Evolutionary conservation across 2,113 vertebrate genomes (phyloP), one percentile per base, ranked within the genome.

Genomic region (Chionis minor): DNA sequence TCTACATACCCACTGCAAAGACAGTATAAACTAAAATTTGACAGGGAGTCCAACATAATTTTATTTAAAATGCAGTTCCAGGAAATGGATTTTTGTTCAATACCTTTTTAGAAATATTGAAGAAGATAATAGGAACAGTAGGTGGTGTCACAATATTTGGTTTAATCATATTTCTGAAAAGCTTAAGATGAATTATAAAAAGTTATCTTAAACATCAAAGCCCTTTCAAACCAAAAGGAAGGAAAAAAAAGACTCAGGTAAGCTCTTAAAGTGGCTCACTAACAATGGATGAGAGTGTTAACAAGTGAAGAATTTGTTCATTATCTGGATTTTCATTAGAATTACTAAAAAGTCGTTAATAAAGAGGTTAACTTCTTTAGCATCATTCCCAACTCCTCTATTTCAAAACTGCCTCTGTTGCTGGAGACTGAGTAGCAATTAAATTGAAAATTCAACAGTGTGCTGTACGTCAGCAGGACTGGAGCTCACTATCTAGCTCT

Each of bases 1-100:
- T 92, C 91, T 91, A 83, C 81, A 87, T 93, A 92, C 38, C 93
- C 63, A 91, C 84, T 66, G 62, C 75, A 95, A 91, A 85, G 88
- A 81, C 42, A 62, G 75, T 45, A 70, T 55, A 81, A 88, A 81
- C 88, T 86, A 95, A 58, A 92, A 91, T 80, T 80, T 91, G 93
- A 87, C 71, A 86, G 91, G 67, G 70, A 84, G 49, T 67, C 74
- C 87, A 85, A 91, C 8, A 32, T 30, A 85, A 63, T 59, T 77
- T 40, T 6, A 87, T 59, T 70, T 69, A 94, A 91, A 86, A 86
- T 32, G 26, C 61, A 70, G 55, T 79, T 70, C 32, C 24, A 86
- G 61, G 22, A 81, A 81, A 79, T 4, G 17, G 59, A 62, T 38
- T 54, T 82, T 30, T 59, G 20, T 9, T 38, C 59, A 82, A 40